phyloP scores from a whole-genome alignment of 1,140 invertebrate genomes.

The Antheraea mylitta region DNA sequence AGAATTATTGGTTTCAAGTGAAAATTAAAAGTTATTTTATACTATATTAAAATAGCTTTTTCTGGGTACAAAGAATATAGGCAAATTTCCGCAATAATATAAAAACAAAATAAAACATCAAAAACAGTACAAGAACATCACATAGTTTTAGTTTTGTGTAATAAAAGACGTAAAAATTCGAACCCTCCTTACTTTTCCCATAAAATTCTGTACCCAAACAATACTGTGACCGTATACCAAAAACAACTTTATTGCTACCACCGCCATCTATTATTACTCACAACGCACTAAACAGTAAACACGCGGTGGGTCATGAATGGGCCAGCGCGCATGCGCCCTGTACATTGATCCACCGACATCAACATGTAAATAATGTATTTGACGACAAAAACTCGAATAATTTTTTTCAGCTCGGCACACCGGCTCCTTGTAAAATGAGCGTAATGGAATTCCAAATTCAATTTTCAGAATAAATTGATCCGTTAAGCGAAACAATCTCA shows the following conservation, averaged over 20 bases:
- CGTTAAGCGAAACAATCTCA: not conserved
- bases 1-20: no score
- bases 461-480: slow-evolving; percentile 10
- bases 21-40: no score
- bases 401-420: slow-evolving; percentile 15
- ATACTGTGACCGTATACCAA: not conserved
- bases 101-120: not conserved
- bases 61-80: no score
- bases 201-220: slow-evolving; percentile 6
- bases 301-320: slow-evolving; percentile 39
- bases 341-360: slow-evolving; percentile 49
- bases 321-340: slow-evolving; percentile 54
- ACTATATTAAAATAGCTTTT: no score
- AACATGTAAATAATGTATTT: slow-evolving; percentile 57
- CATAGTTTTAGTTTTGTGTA: slow-evolving; percentile 1
- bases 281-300: slow-evolving; percentile 23
- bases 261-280: slow-evolving; percentile 43
- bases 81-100: not conserved
- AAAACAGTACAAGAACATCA: slow-evolving; percentile 1
- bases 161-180: slow-evolving; percentile 7
- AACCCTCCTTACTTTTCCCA: slow-evolving; percentile 6
- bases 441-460: slow-evolving; percentile 19
- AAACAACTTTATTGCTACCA: slow-evolving; percentile 28
- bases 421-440: slow-evolving; percentile 6
- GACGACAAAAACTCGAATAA: slow-evolving; percentile 31